Percentiles rank a stretch among this genome's conserved stretches.
Evolutionary conservation across 2,797 vertebrate genomes (phyloP).

Genomic region (Anguilla anguilla): DNA sequence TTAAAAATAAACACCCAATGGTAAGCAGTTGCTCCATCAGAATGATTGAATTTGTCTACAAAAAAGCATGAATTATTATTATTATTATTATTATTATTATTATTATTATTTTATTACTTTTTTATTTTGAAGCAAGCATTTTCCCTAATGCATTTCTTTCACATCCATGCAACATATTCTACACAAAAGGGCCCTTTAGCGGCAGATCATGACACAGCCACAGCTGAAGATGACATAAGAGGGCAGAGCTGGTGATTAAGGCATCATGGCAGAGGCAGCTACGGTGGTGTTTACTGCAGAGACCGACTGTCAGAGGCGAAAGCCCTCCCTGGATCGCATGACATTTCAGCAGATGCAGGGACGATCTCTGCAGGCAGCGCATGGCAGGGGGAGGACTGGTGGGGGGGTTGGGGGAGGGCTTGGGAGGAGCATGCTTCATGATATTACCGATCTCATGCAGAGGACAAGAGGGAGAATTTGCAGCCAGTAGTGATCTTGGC

Average conservation of each 20-base stretch:
- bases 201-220: background rate
- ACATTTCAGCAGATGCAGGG: constrained; percentile 31
- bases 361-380: background rate
- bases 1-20: background rate
- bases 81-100: too few species aligned
- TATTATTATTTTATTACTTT: background rate
- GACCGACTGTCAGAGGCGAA: background rate
- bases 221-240: constrained; percentile 4
- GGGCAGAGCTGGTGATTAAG: background rate
- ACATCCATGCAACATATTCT: background rate
- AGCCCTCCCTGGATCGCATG: constrained; percentile 21
- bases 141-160: background rate
- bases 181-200: background rate
- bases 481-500: background rate
- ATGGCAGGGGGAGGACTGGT: background rate
- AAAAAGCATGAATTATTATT: background rate
- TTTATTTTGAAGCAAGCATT: background rate
- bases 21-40: background rate
- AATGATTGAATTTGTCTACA: background rate
- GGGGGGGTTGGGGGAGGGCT: background rate
- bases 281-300: constrained; percentile 21
- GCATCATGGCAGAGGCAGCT: background rate
- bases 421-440: background rate
- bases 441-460: background rate
- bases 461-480: background rate